Conservation (phyloP, 2,113 vertebrate genomes). For the Dipodomys ordii region DNA sequence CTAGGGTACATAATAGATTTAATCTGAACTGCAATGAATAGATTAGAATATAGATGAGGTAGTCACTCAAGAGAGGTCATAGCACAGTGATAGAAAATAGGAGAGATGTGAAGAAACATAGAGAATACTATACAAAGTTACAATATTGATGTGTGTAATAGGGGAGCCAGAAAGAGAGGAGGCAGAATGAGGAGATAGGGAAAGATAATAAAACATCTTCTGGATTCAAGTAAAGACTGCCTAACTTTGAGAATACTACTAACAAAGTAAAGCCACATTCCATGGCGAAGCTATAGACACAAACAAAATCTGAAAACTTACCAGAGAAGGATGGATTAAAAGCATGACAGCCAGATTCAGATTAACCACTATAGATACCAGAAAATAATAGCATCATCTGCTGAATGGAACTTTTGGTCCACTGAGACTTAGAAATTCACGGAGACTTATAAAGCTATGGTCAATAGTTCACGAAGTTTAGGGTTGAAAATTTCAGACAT, state of each 20-base stretch:
- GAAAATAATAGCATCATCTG: not conserved
- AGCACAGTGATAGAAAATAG: not conserved
- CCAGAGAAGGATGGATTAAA: not conserved
- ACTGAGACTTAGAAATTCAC: not conserved
- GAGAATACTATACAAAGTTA: not conserved
- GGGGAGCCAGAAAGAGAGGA: not conserved
- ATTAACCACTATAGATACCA: not conserved
- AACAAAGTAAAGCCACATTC: not conserved
- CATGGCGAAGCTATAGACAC: not conserved
- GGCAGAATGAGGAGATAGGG: not conserved
- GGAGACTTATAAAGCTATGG: not conserved
- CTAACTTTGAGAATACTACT: not conserved
- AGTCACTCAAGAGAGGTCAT: not conserved
- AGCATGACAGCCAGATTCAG: not conserved
- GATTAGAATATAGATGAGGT: not conserved
- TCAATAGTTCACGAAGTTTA: not conserved
- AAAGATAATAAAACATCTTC: not conserved
- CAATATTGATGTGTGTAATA: not conserved
- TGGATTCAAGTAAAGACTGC: not conserved
- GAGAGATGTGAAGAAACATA: not conserved
- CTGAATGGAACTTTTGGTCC: not conserved
- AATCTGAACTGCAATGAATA: slow-evolving; percentile 1
- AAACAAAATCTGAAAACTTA: not conserved
- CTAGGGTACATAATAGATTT: not conserved
- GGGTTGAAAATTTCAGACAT: not conserved